phyloP scores from a whole-genome alignment of 1,140 invertebrate species.

The Leptopilina boulardi region DNA sequence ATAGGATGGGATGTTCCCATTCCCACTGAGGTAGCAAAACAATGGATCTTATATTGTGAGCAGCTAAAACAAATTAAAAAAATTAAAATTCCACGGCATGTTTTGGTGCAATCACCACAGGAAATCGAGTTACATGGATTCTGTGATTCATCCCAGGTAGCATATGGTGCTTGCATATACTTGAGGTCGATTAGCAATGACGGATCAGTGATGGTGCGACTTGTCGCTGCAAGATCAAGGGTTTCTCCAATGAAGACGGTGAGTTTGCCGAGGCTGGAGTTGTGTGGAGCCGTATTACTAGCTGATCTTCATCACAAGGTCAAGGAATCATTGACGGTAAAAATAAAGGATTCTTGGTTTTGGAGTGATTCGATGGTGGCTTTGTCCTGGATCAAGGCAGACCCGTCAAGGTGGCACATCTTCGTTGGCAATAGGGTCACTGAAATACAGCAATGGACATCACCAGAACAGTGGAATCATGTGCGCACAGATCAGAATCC shows the following conservation, averaged over 20 bases:
- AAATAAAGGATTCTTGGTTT: conserved; percentile 34
- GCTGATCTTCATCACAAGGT: conserved; percentile 34
- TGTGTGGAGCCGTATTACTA: conserved; percentile 53
- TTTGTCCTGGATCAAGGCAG: conserved; percentile 47
- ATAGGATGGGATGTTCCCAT: conserved; percentile 25
- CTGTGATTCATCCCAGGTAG: conserved; percentile 36
- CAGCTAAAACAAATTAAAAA: neutral
- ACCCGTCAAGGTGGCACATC: conserved; percentile 42
- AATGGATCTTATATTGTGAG: conserved; percentile 41
- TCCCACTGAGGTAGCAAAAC: neutral
- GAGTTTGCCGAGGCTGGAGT: conserved; percentile 51
- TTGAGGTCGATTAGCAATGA: neutral
- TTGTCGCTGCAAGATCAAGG: conserved; percentile 50
- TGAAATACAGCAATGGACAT: conserved; percentile 42
- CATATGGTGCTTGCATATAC: conserved; percentile 38
- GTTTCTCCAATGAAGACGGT: conserved; percentile 54
- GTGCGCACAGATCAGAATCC: conserved; percentile 3
- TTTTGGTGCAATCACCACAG: neutral
- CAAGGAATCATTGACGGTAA: neutral
- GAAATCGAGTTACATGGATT: conserved; percentile 38
- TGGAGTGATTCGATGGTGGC: conserved; percentile 56
- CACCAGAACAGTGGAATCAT: conserved; percentile 6
- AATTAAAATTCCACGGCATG: conserved; percentile 41
- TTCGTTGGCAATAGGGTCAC: conserved; percentile 52
- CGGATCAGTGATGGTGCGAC: neutral